These are phyloP conservation scores for Melipona bicolor DNA, from an alignment of 2,888 invertebrate species.

Conservation along the genomic window DNA sequence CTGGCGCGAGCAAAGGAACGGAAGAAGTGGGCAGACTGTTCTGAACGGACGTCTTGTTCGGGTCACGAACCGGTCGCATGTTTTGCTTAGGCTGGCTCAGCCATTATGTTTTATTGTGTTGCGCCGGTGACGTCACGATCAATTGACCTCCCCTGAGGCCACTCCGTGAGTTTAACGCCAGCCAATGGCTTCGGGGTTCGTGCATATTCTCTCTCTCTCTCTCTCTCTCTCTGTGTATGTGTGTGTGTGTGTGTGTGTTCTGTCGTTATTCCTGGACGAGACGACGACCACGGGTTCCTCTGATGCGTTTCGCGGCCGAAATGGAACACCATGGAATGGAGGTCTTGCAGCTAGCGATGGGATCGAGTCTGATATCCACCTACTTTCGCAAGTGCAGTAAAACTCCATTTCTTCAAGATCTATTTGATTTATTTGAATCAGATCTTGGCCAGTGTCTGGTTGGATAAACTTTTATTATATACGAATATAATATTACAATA, in stretches of 20 bases:
- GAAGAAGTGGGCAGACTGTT: slow-evolving; percentile 19
- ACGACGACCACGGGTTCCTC: slow-evolving; percentile 31
- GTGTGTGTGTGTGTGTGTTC: slow-evolving; percentile 7
- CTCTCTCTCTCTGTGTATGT: too few species aligned
- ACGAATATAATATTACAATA: too few species aligned
- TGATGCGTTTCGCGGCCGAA: slow-evolving; percentile 27
- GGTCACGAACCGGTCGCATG: slow-evolving; percentile 70
- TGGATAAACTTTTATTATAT: too few species aligned
- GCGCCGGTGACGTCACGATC: slow-evolving; percentile 75
- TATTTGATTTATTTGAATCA: too few species aligned
- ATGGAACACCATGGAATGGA: not conserved
- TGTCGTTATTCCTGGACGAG: slow-evolving; percentile 72
- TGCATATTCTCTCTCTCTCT: not conserved
- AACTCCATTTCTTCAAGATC: too few species aligned
- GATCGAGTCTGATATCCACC: too few species aligned
- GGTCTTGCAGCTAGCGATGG: too few species aligned
- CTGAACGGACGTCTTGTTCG: slow-evolving; percentile 54
- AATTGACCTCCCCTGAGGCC: slow-evolving; percentile 73
- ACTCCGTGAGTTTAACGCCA: slow-evolving; percentile 68
- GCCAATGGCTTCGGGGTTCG: slow-evolving; percentile 69
- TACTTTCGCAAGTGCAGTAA: too few species aligned
- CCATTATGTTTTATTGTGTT: slow-evolving; percentile 73
- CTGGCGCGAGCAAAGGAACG: slow-evolving; percentile 14
- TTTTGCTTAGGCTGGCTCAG: slow-evolving; percentile 62
- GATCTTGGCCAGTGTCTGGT: too few species aligned